Percentiles rank a stretch among this genome's conserved stretches.
Conservation (phyloP, 2,113 vertebrate species). For the Zeus faber region DNA sequence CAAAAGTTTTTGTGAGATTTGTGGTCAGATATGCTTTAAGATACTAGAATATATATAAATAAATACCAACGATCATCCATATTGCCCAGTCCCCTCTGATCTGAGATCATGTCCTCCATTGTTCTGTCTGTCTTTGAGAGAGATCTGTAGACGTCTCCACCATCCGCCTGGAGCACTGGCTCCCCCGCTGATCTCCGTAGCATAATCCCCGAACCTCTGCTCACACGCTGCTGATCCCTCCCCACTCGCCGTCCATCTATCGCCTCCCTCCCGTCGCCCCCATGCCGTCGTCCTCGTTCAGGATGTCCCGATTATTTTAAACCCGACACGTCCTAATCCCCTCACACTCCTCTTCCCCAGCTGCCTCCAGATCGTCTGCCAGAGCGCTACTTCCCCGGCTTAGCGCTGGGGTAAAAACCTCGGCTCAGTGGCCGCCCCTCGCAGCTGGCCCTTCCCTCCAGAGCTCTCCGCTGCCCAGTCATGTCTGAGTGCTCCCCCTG, state of each 20-base stretch:
- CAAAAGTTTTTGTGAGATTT: no score
- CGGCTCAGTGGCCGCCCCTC: slow-evolving; percentile 24
- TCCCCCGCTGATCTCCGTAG: slow-evolving; percentile 42
- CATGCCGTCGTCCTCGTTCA: slow-evolving; percentile 33
- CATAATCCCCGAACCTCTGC: slow-evolving; percentile 58
- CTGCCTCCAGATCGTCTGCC: slow-evolving; percentile 52
- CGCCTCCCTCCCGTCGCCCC: slow-evolving; percentile 38
- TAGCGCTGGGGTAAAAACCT: slow-evolving; percentile 13
- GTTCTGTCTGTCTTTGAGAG: slow-evolving; percentile 19
- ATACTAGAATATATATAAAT: no score
- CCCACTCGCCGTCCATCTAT: slow-evolving; percentile 41
- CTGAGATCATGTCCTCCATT: slow-evolving; percentile 25
- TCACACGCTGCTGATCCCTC: slow-evolving; percentile 57
- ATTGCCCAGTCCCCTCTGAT: slow-evolving; percentile 23
- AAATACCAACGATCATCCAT: no score
- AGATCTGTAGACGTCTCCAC: slow-evolving; percentile 38
- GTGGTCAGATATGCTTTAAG: no score
- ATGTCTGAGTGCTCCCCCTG: no score
- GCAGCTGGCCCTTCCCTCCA: slow-evolving; percentile 30
- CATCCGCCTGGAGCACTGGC: not conserved
- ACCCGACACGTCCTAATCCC: slow-evolving; percentile 60
- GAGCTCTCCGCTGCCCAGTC: slow-evolving; percentile 23
- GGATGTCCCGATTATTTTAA: slow-evolving; percentile 52
- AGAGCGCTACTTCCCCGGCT: slow-evolving; percentile 37
- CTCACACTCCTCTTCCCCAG: slow-evolving; percentile 41